These are phyloP conservation scores for Chloroceryle inda DNA, from an alignment of 2,797 vertebrate species.

Conservation along the genomic window DNA sequence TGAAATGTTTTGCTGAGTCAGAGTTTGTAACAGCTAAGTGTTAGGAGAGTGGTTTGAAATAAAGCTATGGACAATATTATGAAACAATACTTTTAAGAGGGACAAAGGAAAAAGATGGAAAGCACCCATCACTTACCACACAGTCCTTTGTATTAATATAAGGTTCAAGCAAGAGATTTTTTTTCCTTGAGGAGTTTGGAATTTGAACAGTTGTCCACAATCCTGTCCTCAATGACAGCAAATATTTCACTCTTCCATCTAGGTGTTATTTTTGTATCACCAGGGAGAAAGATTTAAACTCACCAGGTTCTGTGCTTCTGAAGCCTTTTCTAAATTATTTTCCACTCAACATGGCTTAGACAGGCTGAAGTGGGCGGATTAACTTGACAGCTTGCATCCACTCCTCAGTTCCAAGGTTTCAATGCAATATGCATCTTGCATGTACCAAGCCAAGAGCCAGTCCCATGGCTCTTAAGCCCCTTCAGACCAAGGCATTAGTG, in stretches of 20 bases:
- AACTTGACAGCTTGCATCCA: constrained; percentile 32
- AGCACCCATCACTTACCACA: not conserved
- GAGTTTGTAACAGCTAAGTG: not conserved
- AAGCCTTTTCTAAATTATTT: constrained; percentile 46
- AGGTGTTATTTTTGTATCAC: not conserved
- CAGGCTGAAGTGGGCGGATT: constrained; percentile 37
- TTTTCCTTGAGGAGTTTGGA: not conserved
- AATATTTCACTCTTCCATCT: not conserved
- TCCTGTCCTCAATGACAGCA: not conserved
- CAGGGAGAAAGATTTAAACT: not conserved
- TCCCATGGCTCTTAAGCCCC: not conserved
- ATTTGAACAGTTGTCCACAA: not conserved
- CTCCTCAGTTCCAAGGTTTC: not conserved
- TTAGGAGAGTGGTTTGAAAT: not conserved
- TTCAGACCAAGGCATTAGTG: not conserved
- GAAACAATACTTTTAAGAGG: not conserved
- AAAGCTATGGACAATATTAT: not conserved
- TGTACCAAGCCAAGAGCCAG: not conserved
- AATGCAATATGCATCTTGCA: not conserved
- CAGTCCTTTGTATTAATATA: not conserved
- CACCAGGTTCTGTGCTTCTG: not conserved
- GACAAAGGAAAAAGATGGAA: not conserved
- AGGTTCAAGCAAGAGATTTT: not conserved
- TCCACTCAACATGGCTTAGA: constrained; percentile 6
- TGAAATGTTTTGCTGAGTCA: not conserved